Evolutionary conservation across 2,113 vertebrate species (phyloP), one percentile per base, ranked within the genome.

Genomic region (Oreochromis tanganicae): DNA sequence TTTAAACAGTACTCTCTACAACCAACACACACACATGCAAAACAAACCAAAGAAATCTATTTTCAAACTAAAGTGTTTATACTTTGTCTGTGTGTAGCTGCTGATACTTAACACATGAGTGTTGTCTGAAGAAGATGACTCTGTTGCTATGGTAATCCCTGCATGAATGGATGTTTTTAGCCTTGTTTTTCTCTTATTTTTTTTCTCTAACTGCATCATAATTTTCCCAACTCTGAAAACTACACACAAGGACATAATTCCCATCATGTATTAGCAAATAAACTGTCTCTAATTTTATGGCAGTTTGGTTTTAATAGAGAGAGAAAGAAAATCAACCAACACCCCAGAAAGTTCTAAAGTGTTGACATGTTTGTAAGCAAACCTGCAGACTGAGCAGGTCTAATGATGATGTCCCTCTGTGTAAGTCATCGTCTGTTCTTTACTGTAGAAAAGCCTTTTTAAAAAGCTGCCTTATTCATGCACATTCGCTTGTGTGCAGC

Each of bases 331-430:
- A 57, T 27, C 21, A 27, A 27, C 12, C 12, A 27, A 27, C 1
- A 59, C 0, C 3, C 56, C 56, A 5, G 24, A 57, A 29, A 59
- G 27, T 8, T 29, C 7, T 3, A 59, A 59, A 59, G 56, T 5
- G 0, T 29, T 57, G 4, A 29, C 56, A 2, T 57, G 56, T 57
- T 29, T 59, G 56, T 59, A 3, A 59, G 27, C 4, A 59, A 59
- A 55, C 9, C 52, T 54, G n/a, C 52, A 55, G 3, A 55, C 52
- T 55, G 52, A 55, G 52, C 52, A 55, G 52, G 52, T 11, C 52
- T 55, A 21, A 55, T 21, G n/a, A 55, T 0, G 52, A 55, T 3
- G 19, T 55, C n/a, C 9, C n/a, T 55, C 52, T 55, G 3, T 0
- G 3, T 55, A 1, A 55, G n/a, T 55, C n/a, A 11, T 2, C 0